These are phyloP conservation scores for Dolichoris vasculosae DNA, from an alignment of 1,140 invertebrate genomes.

Conservation along the genomic window DNA sequence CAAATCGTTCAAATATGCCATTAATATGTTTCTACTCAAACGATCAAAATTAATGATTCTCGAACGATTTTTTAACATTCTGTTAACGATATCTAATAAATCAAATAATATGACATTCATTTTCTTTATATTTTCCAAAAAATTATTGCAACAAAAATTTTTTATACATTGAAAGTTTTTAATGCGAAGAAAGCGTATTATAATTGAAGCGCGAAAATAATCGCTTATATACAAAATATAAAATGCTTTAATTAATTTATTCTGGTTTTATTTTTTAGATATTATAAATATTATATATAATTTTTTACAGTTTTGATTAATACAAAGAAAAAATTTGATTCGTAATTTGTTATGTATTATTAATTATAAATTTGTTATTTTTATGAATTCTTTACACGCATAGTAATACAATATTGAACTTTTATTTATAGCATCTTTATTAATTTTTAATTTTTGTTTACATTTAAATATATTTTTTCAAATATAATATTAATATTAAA, in stretches of 20 bases:
- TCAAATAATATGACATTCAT: slow-evolving; percentile 36
- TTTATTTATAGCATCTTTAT: background rate
- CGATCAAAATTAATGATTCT: slow-evolving; percentile 42
- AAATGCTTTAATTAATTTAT: background rate
- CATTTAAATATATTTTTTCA: background rate
- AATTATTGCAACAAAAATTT: background rate
- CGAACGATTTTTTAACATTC: slow-evolving; percentile 20
- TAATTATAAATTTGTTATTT: background rate
- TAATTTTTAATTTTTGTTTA: background rate
- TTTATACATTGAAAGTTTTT: slow-evolving; percentile 12
- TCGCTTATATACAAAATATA: slow-evolving; percentile 19
- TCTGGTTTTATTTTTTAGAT: slow-evolving; percentile 13
- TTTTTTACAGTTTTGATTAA: slow-evolving; percentile 6
- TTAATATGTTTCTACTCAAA: slow-evolving; percentile 27
- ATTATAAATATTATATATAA: background rate
- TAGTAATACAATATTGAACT: background rate
- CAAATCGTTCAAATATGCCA: slow-evolving; percentile 32
- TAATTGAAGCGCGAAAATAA: slow-evolving; percentile 47
- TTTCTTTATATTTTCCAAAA: slow-evolving; percentile 27
- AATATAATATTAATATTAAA: background rate
- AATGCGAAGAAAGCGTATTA: background rate
- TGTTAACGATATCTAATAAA: slow-evolving; percentile 42
- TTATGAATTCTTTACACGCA: background rate
- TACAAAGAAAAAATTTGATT: background rate
- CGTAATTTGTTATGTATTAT: background rate